A percentile compares a stretch with the other conserved stretches of the same genome.
Conservation (phyloP, 2,113 vertebrate genomes). For the Lanius collurio region DNA sequence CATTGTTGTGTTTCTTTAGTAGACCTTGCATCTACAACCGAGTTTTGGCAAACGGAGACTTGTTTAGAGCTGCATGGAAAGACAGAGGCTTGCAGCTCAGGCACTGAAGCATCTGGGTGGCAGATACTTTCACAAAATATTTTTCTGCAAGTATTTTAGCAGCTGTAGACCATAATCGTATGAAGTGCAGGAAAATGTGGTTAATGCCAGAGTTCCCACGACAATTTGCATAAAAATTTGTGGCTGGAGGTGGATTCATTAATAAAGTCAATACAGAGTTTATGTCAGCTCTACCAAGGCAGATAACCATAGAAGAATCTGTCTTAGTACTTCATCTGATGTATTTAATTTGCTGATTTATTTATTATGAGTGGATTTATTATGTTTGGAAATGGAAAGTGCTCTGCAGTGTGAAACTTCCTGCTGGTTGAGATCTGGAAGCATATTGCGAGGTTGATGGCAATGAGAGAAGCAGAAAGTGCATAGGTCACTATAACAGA, state of each 20-base stretch:
- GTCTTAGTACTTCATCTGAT: not conserved
- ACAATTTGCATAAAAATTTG: constrained; percentile 38
- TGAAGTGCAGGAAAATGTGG: constrained; percentile 21
- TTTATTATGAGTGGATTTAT: constrained; percentile 10
- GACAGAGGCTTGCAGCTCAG: not conserved
- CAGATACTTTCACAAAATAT: not conserved
- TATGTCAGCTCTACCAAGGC: not conserved
- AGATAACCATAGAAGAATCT: constrained; percentile 51
- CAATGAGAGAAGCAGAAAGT: not conserved
- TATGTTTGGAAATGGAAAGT: constrained; percentile 1
- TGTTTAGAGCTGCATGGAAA: not conserved
- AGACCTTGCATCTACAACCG: not conserved
- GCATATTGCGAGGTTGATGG: not conserved
- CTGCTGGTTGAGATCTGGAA: not conserved
- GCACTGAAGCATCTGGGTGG: not conserved
- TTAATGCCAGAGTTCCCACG: constrained; percentile 22
- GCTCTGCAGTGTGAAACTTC: not conserved
- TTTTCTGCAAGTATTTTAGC: constrained; percentile 2
- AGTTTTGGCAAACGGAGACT: not conserved
- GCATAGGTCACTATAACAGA: not conserved
- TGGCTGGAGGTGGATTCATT: constrained; percentile 53
- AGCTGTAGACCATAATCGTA: not conserved
- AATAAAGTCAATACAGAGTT: constrained; percentile 60
- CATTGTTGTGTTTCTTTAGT: not conserved
- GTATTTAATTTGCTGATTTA: constrained; percentile 40